Base-by-base conservation (phyloP, 2,113 vertebrate species). In the Scomber colias region DNA sequence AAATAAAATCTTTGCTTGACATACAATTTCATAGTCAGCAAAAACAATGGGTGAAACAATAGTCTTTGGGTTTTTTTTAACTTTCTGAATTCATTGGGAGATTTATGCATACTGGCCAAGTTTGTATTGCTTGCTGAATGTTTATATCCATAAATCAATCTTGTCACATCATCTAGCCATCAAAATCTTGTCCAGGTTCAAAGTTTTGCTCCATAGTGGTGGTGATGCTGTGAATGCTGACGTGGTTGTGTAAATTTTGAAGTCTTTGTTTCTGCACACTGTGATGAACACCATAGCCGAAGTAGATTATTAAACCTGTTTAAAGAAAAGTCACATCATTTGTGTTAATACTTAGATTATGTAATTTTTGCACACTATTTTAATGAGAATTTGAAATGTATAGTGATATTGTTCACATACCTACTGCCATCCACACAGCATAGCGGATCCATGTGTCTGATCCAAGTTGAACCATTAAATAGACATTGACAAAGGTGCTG, bases 291-390 rank as follows among this genome's bases (percentile, higher is more conserved):
- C 97, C 96, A 0, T 96, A 97, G 66, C 88, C 76, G 87, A 97
- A 97, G 86, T 97, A 97, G 89, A 97, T 95, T 11, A 95, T 72
- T 62, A 97, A 83, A 71, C 96, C 96, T 97, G 81, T 82, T 50
- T 56, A 55, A 4, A 53, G 13, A 71, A 51, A 82, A 62, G 24
- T 24, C 17, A 78, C 10, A 44, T 31, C 12, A 19, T 0, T 12
- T 13, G 15, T 3, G 3, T 5, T 67, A 3, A 71, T 14, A 0
- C 4, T 79, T 3, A 9, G 5, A 24, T 49, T 24, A 21, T 19
- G 46, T 55, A 2, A 16, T 74, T 48, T 12, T 48, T 15, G 8
- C 16, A 61, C 0, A 59, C 24, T 27, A 5, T 4, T 21, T 8
- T 12, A 74, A 68, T 17, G 0, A 11, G 51, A 61, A 35, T 74